Conservation (phyloP, 1,140 invertebrate genomes). For the Lordiphosa clarofinis region DNA sequence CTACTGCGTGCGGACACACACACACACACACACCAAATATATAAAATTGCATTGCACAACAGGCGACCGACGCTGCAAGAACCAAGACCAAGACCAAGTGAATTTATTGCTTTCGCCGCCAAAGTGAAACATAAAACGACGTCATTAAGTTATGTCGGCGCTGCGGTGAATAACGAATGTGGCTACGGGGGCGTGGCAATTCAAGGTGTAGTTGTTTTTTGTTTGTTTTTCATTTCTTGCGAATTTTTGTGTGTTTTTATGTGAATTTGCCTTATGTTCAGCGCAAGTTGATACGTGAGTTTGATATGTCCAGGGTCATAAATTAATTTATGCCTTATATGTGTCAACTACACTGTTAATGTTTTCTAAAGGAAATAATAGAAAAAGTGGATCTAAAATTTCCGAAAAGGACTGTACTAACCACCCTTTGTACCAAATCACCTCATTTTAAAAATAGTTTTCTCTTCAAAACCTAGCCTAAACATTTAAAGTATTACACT, state of each 20-base stretch:
- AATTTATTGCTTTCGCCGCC: conserved; percentile 68
- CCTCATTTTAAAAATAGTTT: no score
- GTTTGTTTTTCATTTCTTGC: conserved; percentile 5
- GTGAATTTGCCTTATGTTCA: background rate
- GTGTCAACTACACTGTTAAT: no score
- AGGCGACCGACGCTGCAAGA: conserved; percentile 21
- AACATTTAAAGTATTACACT: no score
- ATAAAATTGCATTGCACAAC: conserved; percentile 23
- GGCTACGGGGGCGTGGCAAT: conserved; percentile 10
- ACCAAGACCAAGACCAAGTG: conserved; percentile 28
- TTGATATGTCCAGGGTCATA: no score
- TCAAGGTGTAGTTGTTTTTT: conserved; percentile 16
- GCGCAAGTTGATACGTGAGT: no score
- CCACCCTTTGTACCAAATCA: no score
- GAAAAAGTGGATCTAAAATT: no score
- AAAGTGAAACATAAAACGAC: conserved; percentile 74
- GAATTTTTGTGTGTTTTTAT: conserved; percentile 9
- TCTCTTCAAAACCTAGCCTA: no score
- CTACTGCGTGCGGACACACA: conserved; percentile 27
- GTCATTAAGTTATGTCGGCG: conserved; percentile 69
- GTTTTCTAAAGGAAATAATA: no score
- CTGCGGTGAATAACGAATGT: conserved; percentile 16
- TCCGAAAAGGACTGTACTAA: no score
- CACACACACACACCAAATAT: conserved; percentile 9
- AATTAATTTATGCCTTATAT: no score